A percentile compares a stretch with the other conserved stretches of the same genome.
Conservation (phyloP, 1,140 invertebrate species). For the Drosophila subpulchrella region DNA sequence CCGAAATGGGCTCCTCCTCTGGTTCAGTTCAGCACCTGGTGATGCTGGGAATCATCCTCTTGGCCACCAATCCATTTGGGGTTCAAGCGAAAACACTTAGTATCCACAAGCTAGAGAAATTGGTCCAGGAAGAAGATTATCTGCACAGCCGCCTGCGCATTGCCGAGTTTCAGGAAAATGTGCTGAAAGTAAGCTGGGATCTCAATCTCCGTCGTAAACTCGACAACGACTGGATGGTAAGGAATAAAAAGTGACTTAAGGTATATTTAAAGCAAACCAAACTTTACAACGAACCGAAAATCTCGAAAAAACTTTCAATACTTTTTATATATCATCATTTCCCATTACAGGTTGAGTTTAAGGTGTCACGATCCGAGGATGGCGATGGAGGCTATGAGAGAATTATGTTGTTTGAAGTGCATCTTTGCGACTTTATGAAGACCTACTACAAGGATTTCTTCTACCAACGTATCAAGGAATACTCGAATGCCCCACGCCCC, state of each 20-base stretch:
- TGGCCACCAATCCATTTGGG: neutral
- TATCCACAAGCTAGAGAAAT: conserved; percentile 50
- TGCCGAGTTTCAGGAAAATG: conserved; percentile 32
- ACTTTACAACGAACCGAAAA: too few relatives aligned
- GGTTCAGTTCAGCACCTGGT: neutral
- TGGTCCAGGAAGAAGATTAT: conserved; percentile 19
- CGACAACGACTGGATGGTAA: conserved; percentile 69
- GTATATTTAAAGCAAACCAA: too few relatives aligned
- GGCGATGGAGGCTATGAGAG: conserved; percentile 19
- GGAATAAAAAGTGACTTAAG: neutral
- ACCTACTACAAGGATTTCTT: conserved; percentile 58
- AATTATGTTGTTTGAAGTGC: conserved; percentile 12
- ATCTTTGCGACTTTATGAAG: conserved; percentile 53
- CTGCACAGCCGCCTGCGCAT: conserved; percentile 39
- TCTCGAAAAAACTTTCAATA: too few relatives aligned
- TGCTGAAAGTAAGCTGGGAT: conserved; percentile 38
- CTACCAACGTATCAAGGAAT: conserved; percentile 55
- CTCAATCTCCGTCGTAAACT: conserved; percentile 36
- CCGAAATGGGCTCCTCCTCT: conserved; percentile 26
- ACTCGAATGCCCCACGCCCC: conserved; percentile 64
- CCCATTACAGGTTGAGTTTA: conserved; percentile 13
- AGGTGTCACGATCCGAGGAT: conserved; percentile 2
- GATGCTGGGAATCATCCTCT: conserved; percentile 17
- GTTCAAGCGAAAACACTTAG: conserved; percentile 12
- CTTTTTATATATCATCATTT: neutral